Evolutionary conservation across 2,888 invertebrate genomes (phyloP).

Genomic region (Netelia inedita): DNA sequence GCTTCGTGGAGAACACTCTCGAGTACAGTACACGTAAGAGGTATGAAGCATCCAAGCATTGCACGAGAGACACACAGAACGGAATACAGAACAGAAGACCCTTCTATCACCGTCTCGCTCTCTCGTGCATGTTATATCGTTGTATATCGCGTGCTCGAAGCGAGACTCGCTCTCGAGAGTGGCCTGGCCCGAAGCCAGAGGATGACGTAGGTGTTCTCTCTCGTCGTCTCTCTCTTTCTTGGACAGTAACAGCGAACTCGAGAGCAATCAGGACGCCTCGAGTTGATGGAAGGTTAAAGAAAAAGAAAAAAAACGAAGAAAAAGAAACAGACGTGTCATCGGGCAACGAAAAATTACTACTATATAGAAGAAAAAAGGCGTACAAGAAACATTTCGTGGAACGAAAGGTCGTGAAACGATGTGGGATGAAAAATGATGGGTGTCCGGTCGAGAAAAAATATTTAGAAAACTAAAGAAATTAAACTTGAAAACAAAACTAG

Average conservation of each 20-base stretch:
- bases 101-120: constrained; percentile 29
- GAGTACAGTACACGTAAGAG: constrained; percentile 62
- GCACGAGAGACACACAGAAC: constrained; percentile 43
- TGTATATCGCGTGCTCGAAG: constrained; percentile 47
- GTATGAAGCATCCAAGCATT: constrained; percentile 53
- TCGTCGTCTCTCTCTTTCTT: background rate
- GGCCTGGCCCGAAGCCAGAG: constrained; percentile 63
- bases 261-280: constrained; percentile 63
- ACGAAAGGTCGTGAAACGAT: background rate
- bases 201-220: constrained; percentile 58
- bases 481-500: constrained; percentile 1
- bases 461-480: background rate
- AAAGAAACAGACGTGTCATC: constrained; percentile 53
- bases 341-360: constrained; percentile 55
- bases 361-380: background rate
- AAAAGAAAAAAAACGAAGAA: constrained; percentile 19
- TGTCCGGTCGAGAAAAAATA: constrained; percentile 5
- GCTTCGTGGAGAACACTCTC: constrained; percentile 62
- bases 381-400: background rate
- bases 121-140: constrained; percentile 22
- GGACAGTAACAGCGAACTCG: constrained; percentile 55
- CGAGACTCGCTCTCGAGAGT: constrained; percentile 50
- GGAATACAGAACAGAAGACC: constrained; percentile 52
- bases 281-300: constrained; percentile 59
- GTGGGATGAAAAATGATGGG: background rate